Base-by-base conservation (phyloP, 2,888 invertebrate genomes). In the Morpho achilles region DNA sequence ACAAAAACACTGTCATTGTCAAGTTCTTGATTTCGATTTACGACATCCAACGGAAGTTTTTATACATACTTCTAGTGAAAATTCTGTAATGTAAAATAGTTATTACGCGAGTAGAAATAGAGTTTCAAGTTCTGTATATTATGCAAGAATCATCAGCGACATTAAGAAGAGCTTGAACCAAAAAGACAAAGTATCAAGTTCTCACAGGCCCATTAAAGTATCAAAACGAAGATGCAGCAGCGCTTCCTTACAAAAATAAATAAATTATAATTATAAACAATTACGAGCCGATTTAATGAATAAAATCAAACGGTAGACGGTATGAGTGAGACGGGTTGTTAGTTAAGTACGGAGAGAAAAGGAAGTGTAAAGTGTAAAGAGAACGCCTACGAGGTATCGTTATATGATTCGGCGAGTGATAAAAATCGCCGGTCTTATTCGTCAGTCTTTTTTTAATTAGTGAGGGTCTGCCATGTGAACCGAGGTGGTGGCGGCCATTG, bases 381-480 rank as follows among this genome's bases (percentile, higher is more conserved):
- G 71, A 82, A 87, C 90, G 89, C 89, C 89, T 89, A 80, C 88
- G 77, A 70, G 64, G 75, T 79, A 82, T 84, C 78, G 79, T 76
- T 82, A 78, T 80, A 82, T 77, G 86, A 88, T 89, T 89, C 87
- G 87, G 86, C 81, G 78, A 78, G 82, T 78, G 90, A 90, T 90
- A 87, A 87, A 87, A 88, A 89, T 89, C 89, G 84, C 81, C 79
- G 83, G 87, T 86, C 82, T 89, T 84, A 90, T 90, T 90, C 90
- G 90, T 90, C 87, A 79, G 87, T 70, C 73, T 63, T 84, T 87
- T 87, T 89, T 88, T 90, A 89, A 89, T 89, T 90, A 87, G 82
- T 80, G 79, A 86, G 86, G 87, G 82, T 80, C 80, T 68, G 76
- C 76, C 84, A 85, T 89, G 89, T 83, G 90, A 90, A 88, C 80